Conservation (phyloP, 2,113 vertebrate species). For the Melanocharis versteri region DNA sequence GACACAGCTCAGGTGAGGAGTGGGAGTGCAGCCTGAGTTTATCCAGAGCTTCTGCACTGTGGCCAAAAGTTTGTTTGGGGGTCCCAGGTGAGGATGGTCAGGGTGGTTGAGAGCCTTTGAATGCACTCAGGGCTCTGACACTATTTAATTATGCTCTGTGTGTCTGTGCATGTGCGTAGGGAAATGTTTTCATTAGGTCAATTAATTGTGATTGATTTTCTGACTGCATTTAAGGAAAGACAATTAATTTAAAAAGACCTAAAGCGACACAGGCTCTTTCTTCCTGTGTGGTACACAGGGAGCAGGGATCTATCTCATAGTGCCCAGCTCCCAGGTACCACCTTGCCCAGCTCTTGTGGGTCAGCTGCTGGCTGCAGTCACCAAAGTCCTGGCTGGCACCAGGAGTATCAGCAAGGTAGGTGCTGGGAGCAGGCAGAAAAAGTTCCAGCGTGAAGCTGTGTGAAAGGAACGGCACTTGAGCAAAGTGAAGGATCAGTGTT, state of each 20-base stretch:
- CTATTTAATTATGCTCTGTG: not conserved
- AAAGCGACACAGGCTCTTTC: not conserved
- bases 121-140: not conserved
- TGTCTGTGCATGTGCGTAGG: not conserved
- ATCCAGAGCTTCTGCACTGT: not conserved
- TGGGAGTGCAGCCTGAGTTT: not conserved
- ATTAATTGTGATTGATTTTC: not conserved
- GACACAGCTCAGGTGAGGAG: not conserved
- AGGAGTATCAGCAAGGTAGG: not conserved
- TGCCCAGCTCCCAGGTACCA: not conserved
- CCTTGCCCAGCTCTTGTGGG: not conserved
- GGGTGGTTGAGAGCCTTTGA: not conserved
- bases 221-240: not conserved
- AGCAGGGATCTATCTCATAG: too few species aligned
- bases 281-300: not conserved
- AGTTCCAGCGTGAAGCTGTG: not conserved
- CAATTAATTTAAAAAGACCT: not conserved
- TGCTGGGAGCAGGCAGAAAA: not conserved
- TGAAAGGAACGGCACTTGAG: not conserved
- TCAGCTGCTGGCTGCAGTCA: not conserved
- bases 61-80: not conserved
- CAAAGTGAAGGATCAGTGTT: not conserved
- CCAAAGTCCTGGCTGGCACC: not conserved
- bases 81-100: not conserved
- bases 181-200: not conserved